Evolutionary conservation across 2,888 invertebrate genomes (phyloP).

Genomic region (Chelonus formosanus): DNA sequence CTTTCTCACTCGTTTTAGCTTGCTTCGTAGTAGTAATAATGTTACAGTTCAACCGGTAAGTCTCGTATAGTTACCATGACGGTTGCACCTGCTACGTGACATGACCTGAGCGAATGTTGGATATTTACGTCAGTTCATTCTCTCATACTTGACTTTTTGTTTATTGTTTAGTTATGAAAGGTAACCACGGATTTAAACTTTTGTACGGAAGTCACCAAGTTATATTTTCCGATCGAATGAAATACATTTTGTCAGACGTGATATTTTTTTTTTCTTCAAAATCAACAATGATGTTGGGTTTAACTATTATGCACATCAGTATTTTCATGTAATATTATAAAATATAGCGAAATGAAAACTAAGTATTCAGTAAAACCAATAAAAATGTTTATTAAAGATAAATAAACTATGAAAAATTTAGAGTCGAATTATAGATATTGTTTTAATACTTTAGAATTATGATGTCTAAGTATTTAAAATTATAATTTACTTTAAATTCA

Average conservation of each 20-base stretch:
- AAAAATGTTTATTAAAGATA: too few relatives aligned
- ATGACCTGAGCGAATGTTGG: conserved; percentile 42
- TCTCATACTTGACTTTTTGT: conserved; percentile 29
- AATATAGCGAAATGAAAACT: too few relatives aligned
- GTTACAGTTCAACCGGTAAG: conserved; percentile 28
- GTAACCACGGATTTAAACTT: conserved; percentile 33
- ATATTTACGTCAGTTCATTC: conserved; percentile 21
- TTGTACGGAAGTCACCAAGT: background rate
- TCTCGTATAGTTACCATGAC: conserved; percentile 39
- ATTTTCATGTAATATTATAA: too few relatives aligned
- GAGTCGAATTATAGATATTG: too few relatives aligned
- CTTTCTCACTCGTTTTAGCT: conserved; percentile 16
- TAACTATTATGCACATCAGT: too few relatives aligned
- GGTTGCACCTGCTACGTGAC: conserved; percentile 46
- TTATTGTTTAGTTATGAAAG: conserved; percentile 38
- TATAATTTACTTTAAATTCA: too few relatives aligned
- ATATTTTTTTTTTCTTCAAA: background rate
- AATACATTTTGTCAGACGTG: background rate
- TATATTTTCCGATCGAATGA: background rate
- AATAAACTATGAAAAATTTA: too few relatives aligned
- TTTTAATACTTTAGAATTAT: too few relatives aligned
- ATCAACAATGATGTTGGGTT: too few relatives aligned
- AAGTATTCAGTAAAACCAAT: too few relatives aligned
- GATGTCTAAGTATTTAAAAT: too few relatives aligned
- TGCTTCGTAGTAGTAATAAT: conserved; percentile 5